These are phyloP conservation scores for Sphaeridia pumilis DNA, from an alignment of 2,888 invertebrate genomes.

Conservation along the genomic window DNA sequence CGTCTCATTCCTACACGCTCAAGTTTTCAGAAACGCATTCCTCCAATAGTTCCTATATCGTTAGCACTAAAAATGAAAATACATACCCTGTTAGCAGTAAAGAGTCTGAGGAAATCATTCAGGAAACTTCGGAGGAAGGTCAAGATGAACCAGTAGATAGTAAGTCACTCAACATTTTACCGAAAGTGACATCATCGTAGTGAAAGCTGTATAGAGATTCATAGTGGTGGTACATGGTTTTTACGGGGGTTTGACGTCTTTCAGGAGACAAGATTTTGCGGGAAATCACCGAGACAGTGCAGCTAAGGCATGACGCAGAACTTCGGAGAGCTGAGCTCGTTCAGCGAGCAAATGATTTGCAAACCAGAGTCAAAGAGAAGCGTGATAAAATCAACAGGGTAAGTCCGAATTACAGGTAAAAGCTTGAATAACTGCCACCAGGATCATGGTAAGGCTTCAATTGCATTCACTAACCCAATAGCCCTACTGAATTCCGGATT, in stretches of 20 bases:
- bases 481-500: neutral
- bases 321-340: slow-evolving; percentile 35
- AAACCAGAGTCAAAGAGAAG: slow-evolving; percentile 36
- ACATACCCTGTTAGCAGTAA: slow-evolving; percentile 4
- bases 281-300: slow-evolving; percentile 36
- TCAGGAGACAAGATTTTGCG: slow-evolving; percentile 36
- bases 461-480: neutral
- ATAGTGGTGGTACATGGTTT: no score
- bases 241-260: no score
- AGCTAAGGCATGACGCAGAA: slow-evolving; percentile 36
- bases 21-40: slow-evolving; percentile 22
- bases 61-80: slow-evolving; percentile 8
- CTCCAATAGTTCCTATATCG: slow-evolving; percentile 9
- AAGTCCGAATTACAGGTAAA: slow-evolving; percentile 15
- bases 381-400: slow-evolving; percentile 36
- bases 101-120: neutral
- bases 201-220: no score
- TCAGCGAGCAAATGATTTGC: slow-evolving; percentile 36
- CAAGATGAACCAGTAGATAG: neutral
- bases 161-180: no score
- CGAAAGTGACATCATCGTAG: no score
- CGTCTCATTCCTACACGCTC: slow-evolving; percentile 19
- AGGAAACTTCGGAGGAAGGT: neutral
- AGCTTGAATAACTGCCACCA: neutral
- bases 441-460: neutral